Evolutionary conservation across 2,113 vertebrate species (phyloP).

Genomic region (Cyprinodon tularosa): DNA sequence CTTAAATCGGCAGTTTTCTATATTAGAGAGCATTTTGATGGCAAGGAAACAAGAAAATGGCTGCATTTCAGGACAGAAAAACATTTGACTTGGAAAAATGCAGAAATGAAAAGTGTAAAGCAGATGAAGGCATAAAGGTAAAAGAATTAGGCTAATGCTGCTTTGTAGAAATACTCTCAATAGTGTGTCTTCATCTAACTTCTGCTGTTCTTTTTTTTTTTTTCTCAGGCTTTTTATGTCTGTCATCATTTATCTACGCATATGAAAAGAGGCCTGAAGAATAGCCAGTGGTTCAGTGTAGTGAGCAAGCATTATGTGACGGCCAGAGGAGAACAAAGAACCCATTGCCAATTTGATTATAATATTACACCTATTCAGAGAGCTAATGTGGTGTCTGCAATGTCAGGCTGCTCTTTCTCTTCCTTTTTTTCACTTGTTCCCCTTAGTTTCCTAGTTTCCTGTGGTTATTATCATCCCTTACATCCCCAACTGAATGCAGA

Average conservation of each 20-base stretch:
- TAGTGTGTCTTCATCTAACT: conserved; percentile 38
- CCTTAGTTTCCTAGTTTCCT: conserved; percentile 12
- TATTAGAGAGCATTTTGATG: background rate
- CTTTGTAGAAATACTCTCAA: conserved; percentile 39
- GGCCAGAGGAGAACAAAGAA: conserved; percentile 64
- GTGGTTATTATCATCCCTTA: conserved; percentile 26
- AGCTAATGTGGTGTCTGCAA: conserved; percentile 54
- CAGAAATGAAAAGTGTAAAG: conserved; percentile 2
- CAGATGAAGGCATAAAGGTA: conserved; percentile 25
- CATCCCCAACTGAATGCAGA: conserved; percentile 29
- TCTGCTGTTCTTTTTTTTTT: conserved; percentile 11
- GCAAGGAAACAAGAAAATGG: conserved; percentile 8
- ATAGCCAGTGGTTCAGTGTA: conserved; percentile 44
- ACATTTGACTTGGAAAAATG: background rate
- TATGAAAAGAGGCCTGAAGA: conserved; percentile 63
- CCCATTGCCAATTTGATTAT: conserved; percentile 63
- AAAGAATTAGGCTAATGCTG: conserved; percentile 23
- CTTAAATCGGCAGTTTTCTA: background rate
- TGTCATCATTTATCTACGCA: conserved; percentile 59
- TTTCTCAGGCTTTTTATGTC: conserved; percentile 44
- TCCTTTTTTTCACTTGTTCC: conserved; percentile 1
- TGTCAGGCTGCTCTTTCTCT: conserved; percentile 31
- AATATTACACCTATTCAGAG: conserved; percentile 70
- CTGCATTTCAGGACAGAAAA: background rate
- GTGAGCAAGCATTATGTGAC: conserved; percentile 35